Percentiles rank a stretch among this genome's conserved stretches.
phyloP scores from a whole-genome alignment of 2,797 vertebrate genomes.

The Gallinago nigripennis region DNA sequence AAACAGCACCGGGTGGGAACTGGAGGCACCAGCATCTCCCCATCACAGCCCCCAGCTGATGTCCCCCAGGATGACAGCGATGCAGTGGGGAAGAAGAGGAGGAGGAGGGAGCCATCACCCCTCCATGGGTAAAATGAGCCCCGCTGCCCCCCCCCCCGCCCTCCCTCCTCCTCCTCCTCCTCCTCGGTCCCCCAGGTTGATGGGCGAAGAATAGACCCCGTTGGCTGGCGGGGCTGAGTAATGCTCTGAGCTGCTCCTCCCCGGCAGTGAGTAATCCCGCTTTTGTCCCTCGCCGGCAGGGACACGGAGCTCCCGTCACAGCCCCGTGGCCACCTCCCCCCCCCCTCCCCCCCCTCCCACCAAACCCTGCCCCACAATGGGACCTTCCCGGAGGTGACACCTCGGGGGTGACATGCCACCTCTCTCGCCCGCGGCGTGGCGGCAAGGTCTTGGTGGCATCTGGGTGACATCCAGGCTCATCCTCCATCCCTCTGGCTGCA shows the following conservation, averaged over 20 bases:
- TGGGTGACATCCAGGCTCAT: background rate
- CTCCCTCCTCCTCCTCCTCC: background rate
- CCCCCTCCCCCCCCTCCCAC: background rate
- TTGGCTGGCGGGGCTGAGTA: conserved; percentile 58
- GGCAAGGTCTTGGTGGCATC: background rate
- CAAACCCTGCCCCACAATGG: too few relatives aligned
- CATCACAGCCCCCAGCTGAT: background rate
- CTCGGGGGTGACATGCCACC: fast-evolving
- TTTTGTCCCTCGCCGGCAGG: conserved; percentile 3
- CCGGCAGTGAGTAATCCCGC: conserved; percentile 50
- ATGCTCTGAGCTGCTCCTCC: conserved; percentile 51
- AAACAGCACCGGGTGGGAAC: background rate
- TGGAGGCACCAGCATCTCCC: background rate
- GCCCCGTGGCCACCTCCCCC: background rate
- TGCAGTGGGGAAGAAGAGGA: background rate
- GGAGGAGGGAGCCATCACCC: background rate
- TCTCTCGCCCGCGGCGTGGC: fast-evolving
- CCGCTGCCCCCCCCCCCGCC: background rate
- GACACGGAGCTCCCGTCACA: fast-evolving
- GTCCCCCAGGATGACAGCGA: background rate
- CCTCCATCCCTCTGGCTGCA: background rate
- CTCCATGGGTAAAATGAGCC: background rate
- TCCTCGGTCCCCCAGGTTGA: background rate
- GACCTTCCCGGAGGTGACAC: fast-evolving
- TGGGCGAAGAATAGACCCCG: background rate